A percentile compares a stretch with the other conserved stretches of the same genome.
Conservation (phyloP, 2,113 vertebrate species). For the Turnix velox region DNA sequence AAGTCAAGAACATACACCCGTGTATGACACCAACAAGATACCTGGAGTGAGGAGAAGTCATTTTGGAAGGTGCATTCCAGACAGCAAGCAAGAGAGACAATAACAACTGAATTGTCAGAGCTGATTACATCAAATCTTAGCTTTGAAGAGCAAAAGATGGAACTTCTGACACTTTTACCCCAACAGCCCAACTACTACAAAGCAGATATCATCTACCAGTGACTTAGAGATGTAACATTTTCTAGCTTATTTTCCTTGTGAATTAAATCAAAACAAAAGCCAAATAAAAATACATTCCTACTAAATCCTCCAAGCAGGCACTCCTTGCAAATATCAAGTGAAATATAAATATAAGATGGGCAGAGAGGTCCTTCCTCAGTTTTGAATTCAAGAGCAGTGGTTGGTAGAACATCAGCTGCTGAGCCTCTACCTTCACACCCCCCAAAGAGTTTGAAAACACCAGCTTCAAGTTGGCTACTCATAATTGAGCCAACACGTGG, state of each 20-base stretch:
- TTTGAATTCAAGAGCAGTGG: not conserved
- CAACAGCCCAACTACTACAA: not conserved
- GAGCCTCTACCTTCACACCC: not conserved
- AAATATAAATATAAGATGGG: not conserved
- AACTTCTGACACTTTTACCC: slow-evolving; percentile 21
- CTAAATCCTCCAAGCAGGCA: not conserved
- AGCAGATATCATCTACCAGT: not conserved
- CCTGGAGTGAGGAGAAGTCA: not conserved
- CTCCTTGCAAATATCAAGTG: not conserved
- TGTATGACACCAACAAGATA: rapidly evolving
- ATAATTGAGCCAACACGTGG: not conserved
- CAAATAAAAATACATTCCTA: slow-evolving; percentile 1
- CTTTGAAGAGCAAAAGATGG: not conserved
- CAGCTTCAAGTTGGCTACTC: not conserved
- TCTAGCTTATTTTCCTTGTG: not conserved
- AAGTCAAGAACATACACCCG: not conserved
- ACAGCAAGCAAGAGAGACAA: not conserved
- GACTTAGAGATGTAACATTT: not conserved
- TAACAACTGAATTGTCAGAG: not conserved
- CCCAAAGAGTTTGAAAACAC: not conserved
- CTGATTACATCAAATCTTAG: not conserved
- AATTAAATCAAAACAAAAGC: not conserved
- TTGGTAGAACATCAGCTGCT: not conserved
- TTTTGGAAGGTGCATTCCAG: not conserved
- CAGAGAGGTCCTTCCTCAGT: not conserved